These are phyloP conservation scores for Eubasilissa regina DNA, from an alignment of 1,140 invertebrate genomes.

Conservation along the genomic window DNA sequence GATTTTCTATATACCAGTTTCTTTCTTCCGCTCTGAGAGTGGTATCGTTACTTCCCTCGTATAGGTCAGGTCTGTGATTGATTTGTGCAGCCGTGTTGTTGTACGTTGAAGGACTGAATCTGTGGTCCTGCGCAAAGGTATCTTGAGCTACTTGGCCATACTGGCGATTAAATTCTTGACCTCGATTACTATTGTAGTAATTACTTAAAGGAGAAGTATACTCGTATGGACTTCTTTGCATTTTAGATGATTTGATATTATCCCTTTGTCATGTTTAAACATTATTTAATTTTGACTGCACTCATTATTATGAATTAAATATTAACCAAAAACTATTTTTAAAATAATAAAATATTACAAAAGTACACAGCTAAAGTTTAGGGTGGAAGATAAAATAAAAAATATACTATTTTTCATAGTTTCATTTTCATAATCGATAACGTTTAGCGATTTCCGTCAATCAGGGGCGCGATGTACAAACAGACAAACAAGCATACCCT, in stretches of 20 bases:
- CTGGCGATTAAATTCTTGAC: slow-evolving; percentile 49
- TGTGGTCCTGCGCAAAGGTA: slow-evolving; percentile 40
- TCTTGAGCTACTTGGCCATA: slow-evolving; percentile 54
- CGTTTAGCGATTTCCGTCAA: too few relatives aligned
- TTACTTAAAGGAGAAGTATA: slow-evolving; percentile 55
- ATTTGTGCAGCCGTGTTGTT: slow-evolving; percentile 15
- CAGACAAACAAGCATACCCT: too few relatives aligned
- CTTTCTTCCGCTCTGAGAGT: slow-evolving; percentile 70
- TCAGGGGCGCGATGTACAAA: too few relatives aligned
- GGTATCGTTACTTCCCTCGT: slow-evolving; percentile 71
- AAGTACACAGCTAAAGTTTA: too few relatives aligned
- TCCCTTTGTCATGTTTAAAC: slow-evolving; percentile 19
- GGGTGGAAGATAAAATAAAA: too few relatives aligned
- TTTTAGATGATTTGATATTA: slow-evolving; percentile 50
- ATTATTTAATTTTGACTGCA: slow-evolving; percentile 5
- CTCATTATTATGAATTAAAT: background rate
- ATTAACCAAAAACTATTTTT: too few relatives aligned
- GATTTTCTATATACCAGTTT: slow-evolving; percentile 72
- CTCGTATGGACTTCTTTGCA: slow-evolving; percentile 58
- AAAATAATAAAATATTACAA: too few relatives aligned
- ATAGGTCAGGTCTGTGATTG: slow-evolving; percentile 59
- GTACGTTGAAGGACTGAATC: slow-evolving; percentile 40
- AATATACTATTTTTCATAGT: too few relatives aligned
- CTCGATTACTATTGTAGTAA: slow-evolving; percentile 50
- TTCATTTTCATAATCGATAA: too few relatives aligned